These are phyloP conservation scores for Zoanthus sansibaricus DNA, from an alignment of 92 coral and sea anemone species.

Conservation along the genomic window DNA sequence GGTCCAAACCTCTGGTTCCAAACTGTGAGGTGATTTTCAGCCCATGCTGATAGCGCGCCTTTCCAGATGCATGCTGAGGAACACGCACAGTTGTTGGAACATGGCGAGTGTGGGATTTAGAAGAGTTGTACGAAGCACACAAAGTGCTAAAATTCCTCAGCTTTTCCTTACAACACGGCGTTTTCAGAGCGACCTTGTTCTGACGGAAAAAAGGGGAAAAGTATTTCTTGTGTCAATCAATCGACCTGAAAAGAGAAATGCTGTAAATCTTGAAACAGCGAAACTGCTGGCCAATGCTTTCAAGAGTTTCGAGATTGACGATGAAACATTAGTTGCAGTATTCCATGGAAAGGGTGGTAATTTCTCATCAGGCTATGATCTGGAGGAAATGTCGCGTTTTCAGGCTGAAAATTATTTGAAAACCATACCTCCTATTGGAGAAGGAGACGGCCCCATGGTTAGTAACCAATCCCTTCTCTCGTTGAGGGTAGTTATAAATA, in stretches of 20 bases:
- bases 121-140: conserved; percentile 44
- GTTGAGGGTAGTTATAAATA: background rate
- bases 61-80: background rate
- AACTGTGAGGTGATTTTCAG: background rate
- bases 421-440: conserved; percentile 70
- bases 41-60: background rate
- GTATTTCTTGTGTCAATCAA: conserved; percentile 74
- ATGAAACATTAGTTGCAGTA: conserved; percentile 73
- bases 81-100: background rate
- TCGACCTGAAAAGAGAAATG: conserved; percentile 93
- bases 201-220: conserved; percentile 78
- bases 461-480: conserved; percentile 14
- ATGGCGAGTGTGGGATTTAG: conserved; percentile 57
- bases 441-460: conserved; percentile 91
- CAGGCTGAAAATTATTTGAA: conserved; percentile 68
- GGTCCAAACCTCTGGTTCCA: background rate
- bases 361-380: conserved; percentile 87
- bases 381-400: conserved; percentile 70
- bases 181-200: conserved; percentile 66
- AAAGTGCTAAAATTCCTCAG: conserved; percentile 53
- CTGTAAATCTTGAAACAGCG: conserved; percentile 78
- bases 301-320: conserved; percentile 78
- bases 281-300: conserved; percentile 72
- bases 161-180: conserved; percentile 63
- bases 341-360: conserved; percentile 79